phyloP scores from a whole-genome alignment of 1,140 invertebrate genomes.

The Brachionus rotundiformis region DNA sequence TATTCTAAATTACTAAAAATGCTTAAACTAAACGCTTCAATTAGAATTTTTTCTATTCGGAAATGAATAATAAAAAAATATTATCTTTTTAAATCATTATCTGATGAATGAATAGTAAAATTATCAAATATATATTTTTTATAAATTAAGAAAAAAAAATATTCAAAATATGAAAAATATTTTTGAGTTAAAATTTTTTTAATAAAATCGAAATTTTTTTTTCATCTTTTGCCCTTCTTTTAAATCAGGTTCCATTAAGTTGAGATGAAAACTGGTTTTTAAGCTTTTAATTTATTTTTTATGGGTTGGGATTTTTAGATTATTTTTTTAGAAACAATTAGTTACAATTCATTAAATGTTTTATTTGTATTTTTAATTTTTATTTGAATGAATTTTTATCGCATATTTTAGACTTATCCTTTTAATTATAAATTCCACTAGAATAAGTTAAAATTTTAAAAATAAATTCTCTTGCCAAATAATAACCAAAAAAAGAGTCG shows the following conservation, averaged over 20 bases:
- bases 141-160: no score
- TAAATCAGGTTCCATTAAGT: neutral
- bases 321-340: neutral
- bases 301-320: neutral
- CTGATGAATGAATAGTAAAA: no score
- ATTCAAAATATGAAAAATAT: neutral
- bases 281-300: neutral
- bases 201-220: neutral
- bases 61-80: no score
- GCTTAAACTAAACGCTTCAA: no score
- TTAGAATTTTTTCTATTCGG: no score
- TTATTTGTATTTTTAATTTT: neutral
- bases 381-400: neutral
- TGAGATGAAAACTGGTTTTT: neutral
- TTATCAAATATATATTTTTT: no score
- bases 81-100: no score
- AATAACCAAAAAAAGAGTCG: neutral
- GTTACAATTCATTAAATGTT: neutral
- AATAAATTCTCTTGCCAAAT: neutral
- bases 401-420: neutral
- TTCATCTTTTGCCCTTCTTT: neutral
- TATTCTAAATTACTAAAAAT: no score
- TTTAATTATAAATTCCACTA: neutral
- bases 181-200: neutral
- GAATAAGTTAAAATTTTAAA: neutral